Conservation (phyloP, 1,140 invertebrate species). For the Metopolophium dirhodum region DNA sequence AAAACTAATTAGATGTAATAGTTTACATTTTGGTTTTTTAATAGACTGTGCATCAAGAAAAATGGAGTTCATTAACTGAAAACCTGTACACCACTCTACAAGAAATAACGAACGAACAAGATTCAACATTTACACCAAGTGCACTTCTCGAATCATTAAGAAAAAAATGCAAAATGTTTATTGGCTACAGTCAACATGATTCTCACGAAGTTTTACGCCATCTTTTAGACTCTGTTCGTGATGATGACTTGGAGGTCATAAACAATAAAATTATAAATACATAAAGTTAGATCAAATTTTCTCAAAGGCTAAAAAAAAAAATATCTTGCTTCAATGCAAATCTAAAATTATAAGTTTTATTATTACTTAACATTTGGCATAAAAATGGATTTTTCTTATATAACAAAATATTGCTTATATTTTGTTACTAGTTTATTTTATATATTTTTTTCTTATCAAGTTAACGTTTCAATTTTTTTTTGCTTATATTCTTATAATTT, state of each 20-base stretch:
- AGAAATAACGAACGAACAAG: constrained; percentile 61
- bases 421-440: neutral
- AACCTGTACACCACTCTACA: constrained; percentile 70
- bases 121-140: constrained; percentile 69
- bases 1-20: neutral
- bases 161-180: constrained; percentile 81
- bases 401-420: neutral
- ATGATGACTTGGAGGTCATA: constrained; percentile 66
- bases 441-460: neutral
- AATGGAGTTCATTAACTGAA: constrained; percentile 75
- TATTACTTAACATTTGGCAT: too few species aligned
- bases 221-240: constrained; percentile 82
- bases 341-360: too few species aligned
- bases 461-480: neutral
- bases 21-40: neutral
- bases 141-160: constrained; percentile 78
- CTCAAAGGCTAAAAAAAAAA: too few species aligned
- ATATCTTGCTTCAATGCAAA: too few species aligned
- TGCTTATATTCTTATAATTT: neutral
- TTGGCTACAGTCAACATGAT: constrained; percentile 95
- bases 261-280: neutral
- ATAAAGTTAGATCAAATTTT: neutral
- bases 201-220: constrained; percentile 92
- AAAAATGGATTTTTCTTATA: neutral
- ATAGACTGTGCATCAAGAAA: constrained; percentile 70